phyloP scores from a whole-genome alignment of 2,113 vertebrate genomes.

The Neotoma lepida region DNA sequence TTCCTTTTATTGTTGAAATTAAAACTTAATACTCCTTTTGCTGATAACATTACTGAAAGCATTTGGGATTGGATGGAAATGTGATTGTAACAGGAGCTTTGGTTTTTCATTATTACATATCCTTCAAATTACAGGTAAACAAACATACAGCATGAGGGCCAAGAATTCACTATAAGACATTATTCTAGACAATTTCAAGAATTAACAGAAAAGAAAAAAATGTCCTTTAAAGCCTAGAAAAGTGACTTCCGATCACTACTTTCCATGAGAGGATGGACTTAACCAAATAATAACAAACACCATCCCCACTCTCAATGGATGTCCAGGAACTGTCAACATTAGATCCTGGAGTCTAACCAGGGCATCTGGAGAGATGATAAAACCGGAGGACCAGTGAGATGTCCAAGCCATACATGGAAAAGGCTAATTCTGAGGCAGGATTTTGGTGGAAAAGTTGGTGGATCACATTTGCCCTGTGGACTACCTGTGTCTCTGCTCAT shows the following conservation, averaged over 20 bases:
- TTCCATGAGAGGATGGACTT: neutral
- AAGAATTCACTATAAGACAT: neutral
- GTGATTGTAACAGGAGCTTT: neutral
- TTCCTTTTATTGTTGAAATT: constrained; percentile 55
- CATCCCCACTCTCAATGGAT: neutral
- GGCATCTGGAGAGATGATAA: constrained; percentile 8
- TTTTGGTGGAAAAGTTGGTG: constrained; percentile 30
- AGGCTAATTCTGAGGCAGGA: constrained; percentile 23
- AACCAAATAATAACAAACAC: neutral
- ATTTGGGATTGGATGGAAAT: constrained; percentile 11
- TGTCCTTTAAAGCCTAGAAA: neutral
- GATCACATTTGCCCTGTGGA: neutral
- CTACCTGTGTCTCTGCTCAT: neutral
- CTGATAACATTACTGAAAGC: constrained; percentile 43
- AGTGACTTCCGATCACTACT: neutral
- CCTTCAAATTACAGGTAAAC: constrained; percentile 51
- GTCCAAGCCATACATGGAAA: neutral
- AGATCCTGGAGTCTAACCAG: neutral
- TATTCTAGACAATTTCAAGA: constrained; percentile 45
- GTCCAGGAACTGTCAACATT: neutral
- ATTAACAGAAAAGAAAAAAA: constrained; percentile 12
- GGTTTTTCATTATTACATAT: constrained; percentile 20
- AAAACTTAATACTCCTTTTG: constrained; percentile 52
- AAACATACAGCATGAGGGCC: neutral
- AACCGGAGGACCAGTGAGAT: neutral